These are phyloP conservation scores for Drosophila chauvacae DNA, from an alignment of 1,140 invertebrate genomes.

Conservation along the genomic window DNA sequence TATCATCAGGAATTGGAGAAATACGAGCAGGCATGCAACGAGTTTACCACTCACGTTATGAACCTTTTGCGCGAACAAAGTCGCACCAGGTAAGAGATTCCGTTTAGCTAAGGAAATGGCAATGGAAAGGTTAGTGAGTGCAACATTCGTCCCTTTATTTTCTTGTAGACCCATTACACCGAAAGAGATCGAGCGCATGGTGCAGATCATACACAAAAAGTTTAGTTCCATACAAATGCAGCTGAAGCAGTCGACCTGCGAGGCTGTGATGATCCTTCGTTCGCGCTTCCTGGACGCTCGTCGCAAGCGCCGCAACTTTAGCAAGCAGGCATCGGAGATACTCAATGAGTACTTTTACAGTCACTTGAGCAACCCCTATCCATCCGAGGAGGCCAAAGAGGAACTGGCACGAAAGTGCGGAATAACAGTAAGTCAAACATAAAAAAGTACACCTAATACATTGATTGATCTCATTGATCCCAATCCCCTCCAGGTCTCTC, in stretches of 20 bases:
- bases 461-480: too few relatives aligned
- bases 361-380: constrained; percentile 99
- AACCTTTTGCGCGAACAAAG: constrained; percentile 99
- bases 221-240: constrained; percentile 99
- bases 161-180: constrained; percentile 91
- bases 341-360: constrained; percentile 99
- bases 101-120: not conserved
- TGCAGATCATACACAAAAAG: constrained; percentile 99
- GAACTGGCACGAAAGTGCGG: constrained; percentile 99
- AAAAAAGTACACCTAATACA: not conserved
- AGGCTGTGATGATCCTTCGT: constrained; percentile 99
- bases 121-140: not conserved
- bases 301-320: constrained; percentile 99
- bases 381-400: constrained; percentile 99
- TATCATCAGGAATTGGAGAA: constrained; percentile 99
- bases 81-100: constrained; percentile 90
- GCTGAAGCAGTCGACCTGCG: constrained; percentile 99
- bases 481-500: constrained; percentile 73
- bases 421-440: constrained; percentile 94
- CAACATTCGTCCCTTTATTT: not conserved
- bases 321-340: constrained; percentile 99
- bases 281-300: constrained; percentile 97
- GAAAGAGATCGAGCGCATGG: constrained; percentile 99
- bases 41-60: constrained; percentile 99
- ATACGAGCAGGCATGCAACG: constrained; percentile 99